These are phyloP conservation scores for Struthidea cinerea DNA, from an alignment of 2,113 vertebrate species.

Conservation along the genomic window DNA sequence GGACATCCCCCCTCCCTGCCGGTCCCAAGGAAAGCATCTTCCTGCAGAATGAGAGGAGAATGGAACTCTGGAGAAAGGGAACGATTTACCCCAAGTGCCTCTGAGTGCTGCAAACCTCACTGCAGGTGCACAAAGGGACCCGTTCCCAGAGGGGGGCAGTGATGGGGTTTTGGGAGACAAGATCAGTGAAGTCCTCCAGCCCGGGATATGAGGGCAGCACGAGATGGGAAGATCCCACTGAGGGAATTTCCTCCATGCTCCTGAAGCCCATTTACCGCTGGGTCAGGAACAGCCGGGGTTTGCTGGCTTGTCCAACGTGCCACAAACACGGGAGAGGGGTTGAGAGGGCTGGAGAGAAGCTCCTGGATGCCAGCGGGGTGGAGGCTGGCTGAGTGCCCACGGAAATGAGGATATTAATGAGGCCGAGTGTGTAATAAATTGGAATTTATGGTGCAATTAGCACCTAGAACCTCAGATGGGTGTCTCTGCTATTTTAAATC, in stretches of 20 bases:
- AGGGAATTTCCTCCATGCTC: not conserved
- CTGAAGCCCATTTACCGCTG: not conserved
- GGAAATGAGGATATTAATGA: not conserved
- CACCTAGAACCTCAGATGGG: not conserved
- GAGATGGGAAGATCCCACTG: not conserved
- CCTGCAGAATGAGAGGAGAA: not conserved
- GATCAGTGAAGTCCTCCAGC: not conserved
- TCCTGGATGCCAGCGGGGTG: not conserved
- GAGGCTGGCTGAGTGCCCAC: not conserved
- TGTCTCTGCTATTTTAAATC: not conserved
- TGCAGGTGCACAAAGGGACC: not conserved
- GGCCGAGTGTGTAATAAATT: not conserved
- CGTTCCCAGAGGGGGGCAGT: rapidly evolving
- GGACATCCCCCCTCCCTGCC: not conserved
- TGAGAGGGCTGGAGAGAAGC: not conserved
- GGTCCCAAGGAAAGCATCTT: not conserved
- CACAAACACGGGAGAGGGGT: not conserved
- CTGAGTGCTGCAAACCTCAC: not conserved
- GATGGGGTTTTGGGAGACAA: not conserved
- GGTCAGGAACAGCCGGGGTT: not conserved
- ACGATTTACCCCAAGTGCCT: not conserved
- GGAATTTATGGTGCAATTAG: not conserved
- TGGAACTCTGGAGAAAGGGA: not conserved
- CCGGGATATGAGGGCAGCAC: rapidly evolving
- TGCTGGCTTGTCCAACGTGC: not conserved